Percentiles rank a stretch among this genome's conserved stretches.
Evolutionary conservation across 2,113 vertebrate species (phyloP).

Genomic region (Spea bombifrons): DNA sequence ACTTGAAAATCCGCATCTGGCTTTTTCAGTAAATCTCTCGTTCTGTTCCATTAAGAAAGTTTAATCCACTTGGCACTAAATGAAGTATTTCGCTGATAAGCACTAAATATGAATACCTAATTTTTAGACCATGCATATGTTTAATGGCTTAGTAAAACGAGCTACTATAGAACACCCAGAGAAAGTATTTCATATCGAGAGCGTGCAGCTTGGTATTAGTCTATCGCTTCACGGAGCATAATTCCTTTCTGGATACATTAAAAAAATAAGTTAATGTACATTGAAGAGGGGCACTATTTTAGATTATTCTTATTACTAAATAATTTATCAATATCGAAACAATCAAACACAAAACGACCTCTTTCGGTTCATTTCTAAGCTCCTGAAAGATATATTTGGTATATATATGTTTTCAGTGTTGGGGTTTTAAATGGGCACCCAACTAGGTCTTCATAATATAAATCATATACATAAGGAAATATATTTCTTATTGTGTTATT

Average conservation of each 20-base stretch:
- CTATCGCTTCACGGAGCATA: no score
- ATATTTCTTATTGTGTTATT: conserved; percentile 1
- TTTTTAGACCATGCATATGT: conserved; percentile 21
- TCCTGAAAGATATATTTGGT: neutral
- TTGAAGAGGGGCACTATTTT: no score
- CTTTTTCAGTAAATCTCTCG: conserved; percentile 21
- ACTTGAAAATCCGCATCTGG: neutral
- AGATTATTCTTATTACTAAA: no score
- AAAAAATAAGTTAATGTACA: no score
- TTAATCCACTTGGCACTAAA: conserved; percentile 36
- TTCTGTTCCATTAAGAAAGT: neutral
- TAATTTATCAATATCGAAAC: no score
- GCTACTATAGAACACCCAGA: neutral
- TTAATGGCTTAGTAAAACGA: conserved; percentile 22
- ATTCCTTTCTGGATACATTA: no score
- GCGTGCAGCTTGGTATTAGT: no score
- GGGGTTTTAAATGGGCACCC: neutral
- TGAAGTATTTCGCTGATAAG: conserved; percentile 33
- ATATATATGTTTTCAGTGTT: neutral
- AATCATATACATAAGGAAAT: no score
- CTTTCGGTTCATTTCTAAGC: neutral
- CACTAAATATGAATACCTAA: conserved; percentile 7
- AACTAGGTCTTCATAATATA: no score
- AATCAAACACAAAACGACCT: no score
- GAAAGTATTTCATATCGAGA: neutral